phyloP scores from a whole-genome alignment of 2,113 vertebrate species.

The Hemibates koningsi region DNA sequence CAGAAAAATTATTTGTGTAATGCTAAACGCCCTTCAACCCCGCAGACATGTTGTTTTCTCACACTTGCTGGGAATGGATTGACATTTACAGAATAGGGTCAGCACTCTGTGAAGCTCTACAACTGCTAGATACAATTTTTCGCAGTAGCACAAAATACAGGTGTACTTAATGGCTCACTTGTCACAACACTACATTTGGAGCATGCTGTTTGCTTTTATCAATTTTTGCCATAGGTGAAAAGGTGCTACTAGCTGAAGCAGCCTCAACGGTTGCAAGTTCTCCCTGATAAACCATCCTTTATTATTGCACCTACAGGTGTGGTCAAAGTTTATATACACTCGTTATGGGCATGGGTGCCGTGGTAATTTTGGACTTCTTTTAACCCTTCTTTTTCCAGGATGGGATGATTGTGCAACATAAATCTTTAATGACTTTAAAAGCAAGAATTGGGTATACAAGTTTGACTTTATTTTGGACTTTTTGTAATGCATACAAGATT shows the following conservation, averaged over 20 bases:
- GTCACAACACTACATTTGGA: background rate
- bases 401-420: background rate
- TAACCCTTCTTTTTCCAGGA: background rate
- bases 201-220: background rate
- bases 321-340: background rate
- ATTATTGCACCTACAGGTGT: background rate
- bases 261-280: background rate
- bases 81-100: background rate
- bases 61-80: background rate
- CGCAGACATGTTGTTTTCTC: background rate
- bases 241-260: background rate
- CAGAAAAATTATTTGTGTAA: background rate
- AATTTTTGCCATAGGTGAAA: background rate
- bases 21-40: background rate
- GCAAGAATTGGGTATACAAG: background rate
- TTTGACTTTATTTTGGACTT: background rate
- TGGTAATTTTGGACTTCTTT: background rate
- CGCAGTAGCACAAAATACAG: background rate
- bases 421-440: background rate
- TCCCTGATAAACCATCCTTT: background rate
- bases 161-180: background rate
- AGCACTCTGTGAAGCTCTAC: background rate
- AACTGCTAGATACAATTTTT: background rate
- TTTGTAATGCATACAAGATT: background rate
- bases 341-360: rapidly evolving